Evolutionary conservation across 2,113 vertebrate genomes (phyloP).

Genomic region (Conger conger): DNA sequence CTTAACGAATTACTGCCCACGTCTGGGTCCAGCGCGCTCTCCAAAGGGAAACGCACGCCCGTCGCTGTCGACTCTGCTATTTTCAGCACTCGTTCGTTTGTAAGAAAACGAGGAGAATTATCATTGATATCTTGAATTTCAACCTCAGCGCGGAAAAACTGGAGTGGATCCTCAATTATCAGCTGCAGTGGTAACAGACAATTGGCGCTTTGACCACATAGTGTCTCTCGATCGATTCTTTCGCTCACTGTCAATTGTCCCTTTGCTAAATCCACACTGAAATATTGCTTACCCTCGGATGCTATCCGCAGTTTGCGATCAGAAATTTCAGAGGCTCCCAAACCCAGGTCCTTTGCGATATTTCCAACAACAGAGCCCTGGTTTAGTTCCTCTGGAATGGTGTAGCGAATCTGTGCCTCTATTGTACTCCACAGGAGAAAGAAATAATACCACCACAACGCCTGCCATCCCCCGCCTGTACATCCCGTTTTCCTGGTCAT

Average conservation of each 20-base stretch:
- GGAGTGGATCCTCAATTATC: constrained; percentile 41
- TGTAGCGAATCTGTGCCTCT: constrained; percentile 59
- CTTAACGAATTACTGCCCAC: constrained; percentile 46
- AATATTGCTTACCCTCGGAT: constrained; percentile 65
- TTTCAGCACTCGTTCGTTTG: constrained; percentile 63
- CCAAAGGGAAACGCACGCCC: constrained; percentile 52
- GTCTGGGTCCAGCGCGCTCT: constrained; percentile 45
- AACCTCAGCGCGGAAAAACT: constrained; percentile 55
- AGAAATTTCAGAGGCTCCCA: constrained; percentile 65
- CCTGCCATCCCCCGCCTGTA: constrained; percentile 53
- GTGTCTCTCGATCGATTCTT: constrained; percentile 40
- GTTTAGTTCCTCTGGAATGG: constrained; percentile 70
- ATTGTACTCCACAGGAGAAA: constrained; percentile 65
- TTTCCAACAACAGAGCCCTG: constrained; percentile 71
- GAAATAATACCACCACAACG: constrained; percentile 44
- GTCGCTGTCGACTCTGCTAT: constrained; percentile 68
- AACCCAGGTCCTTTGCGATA: constrained; percentile 72
- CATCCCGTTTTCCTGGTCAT: constrained; percentile 58
- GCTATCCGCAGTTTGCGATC: constrained; percentile 65
- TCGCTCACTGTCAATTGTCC: constrained; percentile 36
- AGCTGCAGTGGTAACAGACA: constrained; percentile 45
- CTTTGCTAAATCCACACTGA: constrained; percentile 53
- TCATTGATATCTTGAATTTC: constrained; percentile 62
- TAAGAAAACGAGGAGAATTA: constrained; percentile 61
- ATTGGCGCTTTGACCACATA: constrained; percentile 32